Conservation (phyloP, 2,888 invertebrate genomes). For the Pemphredon lugubris region DNA sequence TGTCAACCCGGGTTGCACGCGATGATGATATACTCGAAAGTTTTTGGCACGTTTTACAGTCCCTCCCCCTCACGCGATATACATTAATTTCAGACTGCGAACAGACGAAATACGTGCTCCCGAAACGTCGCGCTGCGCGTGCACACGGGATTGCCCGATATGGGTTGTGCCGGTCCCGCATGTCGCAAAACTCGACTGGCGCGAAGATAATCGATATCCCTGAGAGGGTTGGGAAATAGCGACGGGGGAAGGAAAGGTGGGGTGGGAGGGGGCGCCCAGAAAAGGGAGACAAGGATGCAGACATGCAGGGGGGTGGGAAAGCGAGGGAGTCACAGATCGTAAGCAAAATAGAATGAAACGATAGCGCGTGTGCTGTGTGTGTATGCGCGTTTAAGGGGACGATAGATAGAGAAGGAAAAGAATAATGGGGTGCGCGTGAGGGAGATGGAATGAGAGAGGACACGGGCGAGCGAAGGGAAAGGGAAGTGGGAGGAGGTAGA, state of each 20-base stretch:
- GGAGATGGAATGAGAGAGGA: neutral
- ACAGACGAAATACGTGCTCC: conserved; percentile 7
- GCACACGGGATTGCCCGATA: neutral
- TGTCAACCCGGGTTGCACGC: neutral
- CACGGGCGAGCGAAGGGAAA: neutral
- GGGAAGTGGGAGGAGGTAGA: conserved; percentile 2
- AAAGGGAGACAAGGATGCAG: neutral
- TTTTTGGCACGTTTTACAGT: neutral
- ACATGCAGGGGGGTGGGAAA: neutral
- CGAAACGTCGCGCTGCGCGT: neutral
- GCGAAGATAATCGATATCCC: conserved; percentile 62
- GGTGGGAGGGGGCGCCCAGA: too few species aligned
- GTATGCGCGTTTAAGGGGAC: too few species aligned
- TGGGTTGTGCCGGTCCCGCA: conserved; percentile 17
- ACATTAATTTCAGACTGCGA: neutral
- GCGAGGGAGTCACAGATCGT: neutral
- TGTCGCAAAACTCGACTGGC: conserved; percentile 38
- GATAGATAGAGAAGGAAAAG: conserved; percentile 3
- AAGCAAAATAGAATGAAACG: conserved; percentile 10
- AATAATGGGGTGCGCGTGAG: neutral
- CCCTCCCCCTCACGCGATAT: neutral
- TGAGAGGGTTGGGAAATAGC: conserved; percentile 34
- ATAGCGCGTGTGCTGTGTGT: neutral
- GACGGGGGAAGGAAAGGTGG: neutral
- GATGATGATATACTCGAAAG: neutral